Evolutionary conservation across 2,797 vertebrate species (phyloP).

Genomic region (Chiropotes sagulatus): DNA sequence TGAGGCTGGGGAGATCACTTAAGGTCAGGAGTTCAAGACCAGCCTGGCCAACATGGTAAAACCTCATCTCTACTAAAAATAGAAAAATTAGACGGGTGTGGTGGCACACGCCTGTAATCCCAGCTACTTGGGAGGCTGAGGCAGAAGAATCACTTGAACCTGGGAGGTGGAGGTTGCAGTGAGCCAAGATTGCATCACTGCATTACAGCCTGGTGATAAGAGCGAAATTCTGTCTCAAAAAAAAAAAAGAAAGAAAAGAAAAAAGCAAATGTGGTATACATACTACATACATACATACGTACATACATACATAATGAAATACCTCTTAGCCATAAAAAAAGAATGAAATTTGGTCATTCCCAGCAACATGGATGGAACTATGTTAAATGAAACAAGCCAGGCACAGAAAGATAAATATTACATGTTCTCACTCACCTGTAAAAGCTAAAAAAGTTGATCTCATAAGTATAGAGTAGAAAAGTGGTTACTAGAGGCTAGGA

Average conservation of each 20-base stretch:
- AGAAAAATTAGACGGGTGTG: background rate
- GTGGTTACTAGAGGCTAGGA: background rate
- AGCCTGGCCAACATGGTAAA: background rate
- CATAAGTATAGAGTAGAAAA: background rate
- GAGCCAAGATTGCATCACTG: background rate
- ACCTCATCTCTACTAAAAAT: background rate
- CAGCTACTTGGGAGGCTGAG: background rate
- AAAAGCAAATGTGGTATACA: background rate
- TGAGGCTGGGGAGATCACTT: background rate
- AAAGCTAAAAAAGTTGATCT: background rate
- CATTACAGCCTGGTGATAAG: too few relatives aligned
- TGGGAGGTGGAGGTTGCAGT: background rate
- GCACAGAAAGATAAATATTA: background rate
- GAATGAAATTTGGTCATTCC: background rate
- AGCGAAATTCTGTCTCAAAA: too few relatives aligned
- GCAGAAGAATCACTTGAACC: background rate
- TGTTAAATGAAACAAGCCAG: background rate
- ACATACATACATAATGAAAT: background rate
- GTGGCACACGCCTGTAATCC: background rate
- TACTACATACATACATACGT: too few relatives aligned
- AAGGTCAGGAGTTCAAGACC: background rate
- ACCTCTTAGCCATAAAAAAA: background rate
- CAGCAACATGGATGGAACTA: background rate
- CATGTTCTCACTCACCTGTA: background rate
- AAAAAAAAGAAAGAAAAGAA: background rate